These are phyloP conservation scores for Callyntrura guangdongensis DNA, from an alignment of 2,888 invertebrate species.

Conservation along the genomic window DNA sequence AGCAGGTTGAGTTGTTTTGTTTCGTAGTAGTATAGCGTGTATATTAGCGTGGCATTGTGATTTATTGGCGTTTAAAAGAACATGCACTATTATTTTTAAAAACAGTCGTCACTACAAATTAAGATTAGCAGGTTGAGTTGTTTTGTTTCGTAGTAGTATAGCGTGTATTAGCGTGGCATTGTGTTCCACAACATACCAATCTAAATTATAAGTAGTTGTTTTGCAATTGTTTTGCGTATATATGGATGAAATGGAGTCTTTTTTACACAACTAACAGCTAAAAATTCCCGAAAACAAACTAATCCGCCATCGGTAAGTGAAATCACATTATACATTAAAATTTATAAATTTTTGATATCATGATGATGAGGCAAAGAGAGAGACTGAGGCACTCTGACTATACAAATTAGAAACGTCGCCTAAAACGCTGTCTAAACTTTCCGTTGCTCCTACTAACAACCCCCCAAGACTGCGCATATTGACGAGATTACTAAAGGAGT, in stretches of 20 bases:
- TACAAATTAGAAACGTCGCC: conserved; percentile 77
- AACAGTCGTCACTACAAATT: conserved; percentile 31
- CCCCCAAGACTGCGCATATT: conserved; percentile 49
- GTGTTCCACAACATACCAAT: neutral
- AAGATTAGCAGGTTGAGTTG: neutral
- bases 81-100: conserved; percentile 46
- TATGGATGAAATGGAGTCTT: neutral
- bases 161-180: neutral
- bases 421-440: conserved; percentile 83
- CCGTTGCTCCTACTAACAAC: conserved; percentile 72
- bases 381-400: conserved; percentile 77
- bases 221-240: neutral
- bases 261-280: neutral
- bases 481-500: conserved; percentile 76
- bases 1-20: neutral
- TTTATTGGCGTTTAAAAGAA: conserved; percentile 33
- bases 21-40: neutral
- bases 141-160: neutral
- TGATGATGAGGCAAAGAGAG: conserved; percentile 7
- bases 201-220: neutral
- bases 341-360: neutral
- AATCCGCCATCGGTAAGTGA: neutral
- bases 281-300: too few species aligned
- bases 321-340: neutral
- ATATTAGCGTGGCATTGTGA: neutral